Evolutionary conservation across 2,113 vertebrate species (phyloP).

Genomic region (Noctilio leporinus): DNA sequence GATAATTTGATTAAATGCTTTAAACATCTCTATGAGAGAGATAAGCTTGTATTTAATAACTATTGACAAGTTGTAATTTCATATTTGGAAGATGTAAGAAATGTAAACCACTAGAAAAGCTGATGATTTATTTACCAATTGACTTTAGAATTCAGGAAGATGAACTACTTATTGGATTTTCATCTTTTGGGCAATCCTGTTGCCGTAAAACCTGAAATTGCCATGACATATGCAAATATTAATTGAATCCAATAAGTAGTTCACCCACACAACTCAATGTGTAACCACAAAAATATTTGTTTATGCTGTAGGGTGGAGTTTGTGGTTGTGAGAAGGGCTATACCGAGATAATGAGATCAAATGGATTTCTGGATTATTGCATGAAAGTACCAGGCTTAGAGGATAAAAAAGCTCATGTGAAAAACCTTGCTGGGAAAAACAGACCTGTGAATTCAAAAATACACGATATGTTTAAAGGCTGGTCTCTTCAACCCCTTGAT

Average conservation of each 20-base stretch:
- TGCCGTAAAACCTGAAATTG: background rate
- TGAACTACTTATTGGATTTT: background rate
- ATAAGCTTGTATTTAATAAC: background rate
- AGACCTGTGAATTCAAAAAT: conserved; percentile 91
- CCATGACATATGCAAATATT: background rate
- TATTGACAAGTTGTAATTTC: background rate
- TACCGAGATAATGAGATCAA: conserved; percentile 94
- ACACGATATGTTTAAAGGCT: conserved; percentile 93
- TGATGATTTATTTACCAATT: background rate
- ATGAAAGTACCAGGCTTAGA: conserved; percentile 93
- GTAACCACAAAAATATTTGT: conserved; percentile 24
- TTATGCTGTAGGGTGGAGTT: conserved; percentile 86
- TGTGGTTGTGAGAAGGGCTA: conserved; percentile 96
- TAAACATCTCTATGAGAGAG: background rate
- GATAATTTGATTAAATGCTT: background rate
- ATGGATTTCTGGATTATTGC: conserved; percentile 97
- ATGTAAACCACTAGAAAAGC: background rate
- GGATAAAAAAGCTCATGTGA: conserved; percentile 96
- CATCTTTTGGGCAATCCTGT: background rate
- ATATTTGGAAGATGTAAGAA: background rate
- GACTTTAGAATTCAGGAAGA: conserved; percentile 23
- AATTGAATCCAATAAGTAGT: background rate
- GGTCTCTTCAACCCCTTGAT: conserved; percentile 93
- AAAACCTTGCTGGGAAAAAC: conserved; percentile 90
- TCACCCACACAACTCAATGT: background rate